Evolutionary conservation across 2,888 invertebrate species (phyloP), one percentile per base, ranked within the genome.

Genomic region (Drosophila lacicola): DNA sequence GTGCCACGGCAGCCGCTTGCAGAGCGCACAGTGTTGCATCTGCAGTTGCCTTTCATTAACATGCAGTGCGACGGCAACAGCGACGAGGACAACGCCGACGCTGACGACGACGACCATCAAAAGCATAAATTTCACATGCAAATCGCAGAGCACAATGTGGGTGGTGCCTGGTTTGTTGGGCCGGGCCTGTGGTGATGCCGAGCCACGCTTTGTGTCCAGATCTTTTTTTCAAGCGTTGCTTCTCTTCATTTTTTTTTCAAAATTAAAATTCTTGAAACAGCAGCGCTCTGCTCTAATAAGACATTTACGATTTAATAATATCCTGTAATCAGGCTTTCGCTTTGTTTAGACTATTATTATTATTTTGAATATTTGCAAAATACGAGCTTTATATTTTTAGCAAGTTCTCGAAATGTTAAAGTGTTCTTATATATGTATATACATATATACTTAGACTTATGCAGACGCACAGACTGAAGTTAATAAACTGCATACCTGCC

Each of bases 71-170:
- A 33, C 19, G 36, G 29, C 29, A 25, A 37, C 46, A 45, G 33
- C 33, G 36, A 37, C 49, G 33, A 37, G 37, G 21, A 33, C 13
- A 34, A 10, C 47, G 25, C 29, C 11, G 60, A 70, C 49, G 72
- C 50, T 53, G 41, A 36, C 51, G 62, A 36, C 63, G 71, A 63
- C 67, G 66, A 61, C 78, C 78, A 82, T 82, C 89, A 83, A 86
- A 86, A 83, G 89, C 89, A 83, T 83, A 83, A 88, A 83, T 83
- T 83, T 81, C 82, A 75, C 75, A 83, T 88, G 89, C 87, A 83
- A 83, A 83, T 83, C 72, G 72, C 82, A 51, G 56, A 51, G 61
- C 47, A 49, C 63, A 72, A 61, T 46, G 72, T 63, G 67, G 67
- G 64, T 25, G 61, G 46, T 47, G 53, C 33, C 54, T 36, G 58